Base-by-base conservation (phyloP, 2,888 invertebrate species). In the Autographa pulchrina region DNA sequence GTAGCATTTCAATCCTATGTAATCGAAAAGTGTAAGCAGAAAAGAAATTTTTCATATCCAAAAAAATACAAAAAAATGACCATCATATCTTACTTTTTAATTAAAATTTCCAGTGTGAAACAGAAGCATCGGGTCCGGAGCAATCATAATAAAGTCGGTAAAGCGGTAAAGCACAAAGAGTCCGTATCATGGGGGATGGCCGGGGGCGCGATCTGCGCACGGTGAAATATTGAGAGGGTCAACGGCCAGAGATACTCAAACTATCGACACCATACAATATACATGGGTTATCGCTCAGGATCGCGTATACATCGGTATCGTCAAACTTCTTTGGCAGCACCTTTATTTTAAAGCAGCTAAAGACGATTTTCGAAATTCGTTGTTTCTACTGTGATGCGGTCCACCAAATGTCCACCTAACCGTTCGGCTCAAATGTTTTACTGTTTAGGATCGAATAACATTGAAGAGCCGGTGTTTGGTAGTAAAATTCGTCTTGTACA, bases 141-240 rank as follows among this genome's bases (percentile, higher is more conserved):
- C 72, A 82, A 85, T 84, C 81, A 85, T 80, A 81, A 85, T 86
- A 85, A 86, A 86, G 78, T 77, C 75, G 68, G 67, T 63, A 75
- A 81, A 82, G 77, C 76, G 68, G 65, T 62, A 74, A 80, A 82
- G 70, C 68, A 68, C 65, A 75, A 79, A 72, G 71, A 75, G 68
- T 74, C 82, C 43, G 60, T 64, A 71, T 72, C 61, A 70, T 63
- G 65, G 77, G 72, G 75, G 61, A 78, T 73, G n/a, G 71, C 48
- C 80, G 77, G 70, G 71, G 79, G 83, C 77, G 88, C 88, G 82
- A 88, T 90, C 89, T 89, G 82, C 87, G 38, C 8, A 11, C 38
- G 11, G 38, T 93, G 90, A 93, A 93, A 92, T 92, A 93, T 92
- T 89, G 90, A 89, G 89, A 89, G 92, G 92, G 91, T 91, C 90